Base-by-base conservation (phyloP, 2,113 vertebrate genomes). In the Tamias sibiricus region DNA sequence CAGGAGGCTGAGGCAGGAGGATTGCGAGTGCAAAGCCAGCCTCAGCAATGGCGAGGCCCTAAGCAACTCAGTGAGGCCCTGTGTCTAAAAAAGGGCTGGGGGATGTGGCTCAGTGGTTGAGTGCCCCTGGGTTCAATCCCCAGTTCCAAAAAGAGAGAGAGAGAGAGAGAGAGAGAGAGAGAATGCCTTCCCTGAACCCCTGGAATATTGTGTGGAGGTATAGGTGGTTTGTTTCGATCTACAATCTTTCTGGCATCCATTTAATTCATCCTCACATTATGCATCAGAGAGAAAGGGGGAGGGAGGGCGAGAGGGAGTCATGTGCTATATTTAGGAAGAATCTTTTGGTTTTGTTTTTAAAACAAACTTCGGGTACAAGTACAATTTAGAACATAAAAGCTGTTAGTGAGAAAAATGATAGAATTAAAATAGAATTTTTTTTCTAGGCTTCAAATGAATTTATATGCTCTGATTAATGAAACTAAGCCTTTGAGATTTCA, bases 391-490 rank as follows among this genome's bases (percentile, higher is more conserved):
- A n/a, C 47, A 77, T 42, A 80, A 87, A 68, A 74, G 28, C n/a
- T 95, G 19, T 19, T 49, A 8, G 4, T 85, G 57, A 91, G 42
- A 79, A 81, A 82, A 26, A 8, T 94, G 6, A 72, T 42, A 52
- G 8, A 66, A 52, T 87, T 30, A 52, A 24, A 92, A 54, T 26
- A 79, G 0, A 91, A 6, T 19, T 37, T 10, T 28, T 74, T 74
- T 47, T 47, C 83, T 84, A 37, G 32, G 17, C 66, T 85, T 69
- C 20, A 88, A 77, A 94, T 88, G 9, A 94, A 94, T 94, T 62
- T 86, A 74, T 82, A 83, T 92, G 44, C 20, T 82, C 35, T 80
- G 52, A 86, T n/a, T 57, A 94, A 86, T 94, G 35, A 89, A 95
- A 82, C 49, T 37, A 72, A 95, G 74, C 28, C n/a, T 94, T 19